phyloP scores from a whole-genome alignment of 2,797 vertebrate genomes.

The Gallinago stenura region DNA sequence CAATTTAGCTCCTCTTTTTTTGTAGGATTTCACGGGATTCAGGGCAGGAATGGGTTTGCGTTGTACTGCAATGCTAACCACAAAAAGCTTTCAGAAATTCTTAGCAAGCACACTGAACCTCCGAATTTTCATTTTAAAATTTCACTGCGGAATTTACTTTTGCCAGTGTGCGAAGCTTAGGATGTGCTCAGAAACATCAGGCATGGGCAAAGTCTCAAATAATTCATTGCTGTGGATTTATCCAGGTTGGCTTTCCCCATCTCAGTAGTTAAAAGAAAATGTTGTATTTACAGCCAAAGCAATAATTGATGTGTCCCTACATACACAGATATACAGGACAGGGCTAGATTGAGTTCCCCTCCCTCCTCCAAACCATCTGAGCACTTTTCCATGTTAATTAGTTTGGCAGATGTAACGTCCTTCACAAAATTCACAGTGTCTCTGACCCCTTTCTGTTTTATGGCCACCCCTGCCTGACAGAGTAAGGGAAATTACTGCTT shows the following conservation, averaged over 20 bases:
- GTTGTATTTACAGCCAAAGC: not conserved
- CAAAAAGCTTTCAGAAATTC: not conserved
- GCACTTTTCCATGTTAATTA: not conserved
- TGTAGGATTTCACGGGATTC: not conserved
- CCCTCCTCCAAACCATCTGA: constrained; percentile 13
- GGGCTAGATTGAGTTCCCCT: not conserved
- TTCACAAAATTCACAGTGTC: not conserved
- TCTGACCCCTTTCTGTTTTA: not conserved
- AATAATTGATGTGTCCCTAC: not conserved
- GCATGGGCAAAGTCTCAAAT: not conserved
- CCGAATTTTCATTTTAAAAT: not conserved
- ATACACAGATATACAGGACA: not conserved
- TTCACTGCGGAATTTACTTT: not conserved
- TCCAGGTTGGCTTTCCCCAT: not conserved
- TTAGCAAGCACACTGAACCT: not conserved
- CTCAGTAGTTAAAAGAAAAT: not conserved
- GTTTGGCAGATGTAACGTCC: not conserved
- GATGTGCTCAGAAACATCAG: not conserved
- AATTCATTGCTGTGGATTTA: not conserved
- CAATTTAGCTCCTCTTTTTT: not conserved
- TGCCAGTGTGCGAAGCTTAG: not conserved
- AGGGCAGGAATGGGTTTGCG: not conserved
- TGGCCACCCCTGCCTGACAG: not conserved
- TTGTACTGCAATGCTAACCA: not conserved
- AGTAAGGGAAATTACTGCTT: not conserved